A percentile compares a stretch with the other conserved stretches of the same genome.
These are phyloP conservation scores for Drosophila atripex DNA, from an alignment of 2,888 invertebrate species.

Conservation along the genomic window DNA sequence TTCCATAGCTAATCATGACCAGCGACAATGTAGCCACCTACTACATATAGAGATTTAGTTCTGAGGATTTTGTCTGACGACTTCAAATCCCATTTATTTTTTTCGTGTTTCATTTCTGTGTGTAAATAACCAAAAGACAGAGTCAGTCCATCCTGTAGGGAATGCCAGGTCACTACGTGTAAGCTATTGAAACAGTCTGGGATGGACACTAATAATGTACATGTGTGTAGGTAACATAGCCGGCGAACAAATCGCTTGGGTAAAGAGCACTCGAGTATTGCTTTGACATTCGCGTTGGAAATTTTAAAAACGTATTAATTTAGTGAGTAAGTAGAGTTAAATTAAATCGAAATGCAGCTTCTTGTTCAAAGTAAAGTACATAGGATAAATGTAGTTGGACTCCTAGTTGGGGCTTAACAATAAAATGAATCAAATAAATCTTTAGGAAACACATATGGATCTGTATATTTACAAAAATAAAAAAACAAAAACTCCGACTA, in stretches of 20 bases:
- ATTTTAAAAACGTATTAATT: slow-evolving; percentile 36
- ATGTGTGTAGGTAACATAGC: slow-evolving; percentile 27
- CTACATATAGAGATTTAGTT: slow-evolving; percentile 69
- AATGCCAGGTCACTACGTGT: slow-evolving; percentile 27
- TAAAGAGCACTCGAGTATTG: slow-evolving; percentile 13
- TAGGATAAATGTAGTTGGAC: slow-evolving; percentile 17
- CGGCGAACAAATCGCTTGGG: slow-evolving; percentile 15
- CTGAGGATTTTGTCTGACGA: slow-evolving; percentile 2
- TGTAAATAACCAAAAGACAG: slow-evolving; percentile 29
- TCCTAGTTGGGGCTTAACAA: slow-evolving; percentile 8
- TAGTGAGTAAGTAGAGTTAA: slow-evolving; percentile 55
- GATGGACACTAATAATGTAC: slow-evolving; percentile 7
- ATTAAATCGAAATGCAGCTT: slow-evolving; percentile 39
- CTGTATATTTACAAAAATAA: slow-evolving; percentile 43
- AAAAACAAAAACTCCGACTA: slow-evolving; percentile 29
- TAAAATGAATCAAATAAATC: slow-evolving; percentile 24
- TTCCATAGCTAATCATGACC: slow-evolving; percentile 82
- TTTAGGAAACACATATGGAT: slow-evolving; percentile 29
- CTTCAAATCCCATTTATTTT: background rate
- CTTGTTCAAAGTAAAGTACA: slow-evolving; percentile 21
- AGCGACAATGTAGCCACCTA: slow-evolving; percentile 81
- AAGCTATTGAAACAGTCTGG: slow-evolving; percentile 14
- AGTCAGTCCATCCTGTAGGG: slow-evolving; percentile 53
- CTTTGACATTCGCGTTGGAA: slow-evolving; percentile 47
- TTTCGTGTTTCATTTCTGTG: slow-evolving; percentile 2